Conservation (phyloP, 1,140 invertebrate genomes). For the Lepidurus arcticus region DNA sequence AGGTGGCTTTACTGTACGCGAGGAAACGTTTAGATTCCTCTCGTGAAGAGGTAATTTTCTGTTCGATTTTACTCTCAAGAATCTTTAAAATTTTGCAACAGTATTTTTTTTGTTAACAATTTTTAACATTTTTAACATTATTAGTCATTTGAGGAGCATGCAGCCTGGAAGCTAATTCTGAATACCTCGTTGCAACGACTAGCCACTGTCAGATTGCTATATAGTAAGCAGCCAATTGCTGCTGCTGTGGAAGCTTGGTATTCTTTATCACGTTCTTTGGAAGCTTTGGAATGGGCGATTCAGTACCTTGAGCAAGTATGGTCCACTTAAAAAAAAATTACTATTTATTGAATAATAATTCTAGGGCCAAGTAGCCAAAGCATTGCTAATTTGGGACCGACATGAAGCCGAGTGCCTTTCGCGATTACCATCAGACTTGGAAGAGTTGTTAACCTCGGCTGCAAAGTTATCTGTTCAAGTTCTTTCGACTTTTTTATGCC, state of each 20-base stretch:
- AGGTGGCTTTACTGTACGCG: conserved; percentile 29
- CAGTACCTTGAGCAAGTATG: neutral
- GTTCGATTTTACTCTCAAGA: neutral
- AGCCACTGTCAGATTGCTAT: neutral
- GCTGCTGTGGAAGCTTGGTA: neutral
- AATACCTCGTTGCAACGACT: neutral
- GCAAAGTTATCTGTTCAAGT: neutral
- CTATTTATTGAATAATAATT: neutral
- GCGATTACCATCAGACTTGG: neutral
- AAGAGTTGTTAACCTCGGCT: neutral
- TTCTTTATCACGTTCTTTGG: neutral
- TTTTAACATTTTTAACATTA: neutral
- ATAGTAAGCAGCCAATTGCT: neutral
- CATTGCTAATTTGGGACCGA: neutral
- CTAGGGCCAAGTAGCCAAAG: neutral
- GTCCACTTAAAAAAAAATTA: neutral
- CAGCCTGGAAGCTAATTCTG: neutral
- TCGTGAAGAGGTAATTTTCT: neutral
- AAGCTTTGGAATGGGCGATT: neutral
- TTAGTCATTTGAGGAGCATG: neutral
- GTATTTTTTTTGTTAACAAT: too few relatives aligned
- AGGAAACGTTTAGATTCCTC: conserved; percentile 25
- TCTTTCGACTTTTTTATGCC: neutral
- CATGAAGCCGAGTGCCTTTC: neutral
- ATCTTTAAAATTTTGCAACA: too few relatives aligned